These are phyloP conservation scores for Ursus arctos DNA, from an alignment of 2,113 vertebrate genomes.

Conservation along the genomic window DNA sequence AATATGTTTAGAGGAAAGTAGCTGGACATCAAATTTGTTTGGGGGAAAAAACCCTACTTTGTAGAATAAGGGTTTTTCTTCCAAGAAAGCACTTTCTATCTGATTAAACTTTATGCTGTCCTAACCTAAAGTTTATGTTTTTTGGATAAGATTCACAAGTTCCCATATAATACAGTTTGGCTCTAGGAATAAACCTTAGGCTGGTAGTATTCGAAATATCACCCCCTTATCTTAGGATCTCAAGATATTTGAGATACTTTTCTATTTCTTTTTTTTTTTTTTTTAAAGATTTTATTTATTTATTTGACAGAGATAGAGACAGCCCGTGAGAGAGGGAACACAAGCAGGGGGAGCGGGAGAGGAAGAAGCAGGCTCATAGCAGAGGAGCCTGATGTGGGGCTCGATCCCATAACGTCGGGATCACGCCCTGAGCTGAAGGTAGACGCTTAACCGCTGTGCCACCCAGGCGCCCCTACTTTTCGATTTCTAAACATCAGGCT, in stretches of 20 bases:
- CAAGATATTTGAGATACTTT: neutral
- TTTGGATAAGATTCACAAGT: neutral
- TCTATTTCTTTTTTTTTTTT: neutral
- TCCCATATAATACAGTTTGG: neutral
- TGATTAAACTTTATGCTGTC: neutral
- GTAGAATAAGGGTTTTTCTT: neutral
- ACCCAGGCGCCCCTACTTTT: neutral
- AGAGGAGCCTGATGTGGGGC: no score
- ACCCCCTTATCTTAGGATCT: neutral
- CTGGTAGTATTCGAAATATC: neutral
- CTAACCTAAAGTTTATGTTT: neutral
- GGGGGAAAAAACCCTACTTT: neutral
- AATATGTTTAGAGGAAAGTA: neutral
- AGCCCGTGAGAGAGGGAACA: no score
- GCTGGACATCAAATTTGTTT: neutral
- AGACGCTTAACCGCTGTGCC: no score
- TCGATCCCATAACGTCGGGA: no score
- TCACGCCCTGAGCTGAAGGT: no score
- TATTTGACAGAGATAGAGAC: no score
- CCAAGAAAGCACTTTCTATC: neutral
- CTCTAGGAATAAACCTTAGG: neutral
- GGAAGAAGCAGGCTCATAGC: no score
- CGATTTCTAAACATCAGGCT: slow-evolving; percentile 9
- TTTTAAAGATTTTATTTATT: no score
- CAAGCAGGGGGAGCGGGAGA: no score